Conservation (phyloP, 1,140 invertebrate species). For the Achroia grisella region DNA sequence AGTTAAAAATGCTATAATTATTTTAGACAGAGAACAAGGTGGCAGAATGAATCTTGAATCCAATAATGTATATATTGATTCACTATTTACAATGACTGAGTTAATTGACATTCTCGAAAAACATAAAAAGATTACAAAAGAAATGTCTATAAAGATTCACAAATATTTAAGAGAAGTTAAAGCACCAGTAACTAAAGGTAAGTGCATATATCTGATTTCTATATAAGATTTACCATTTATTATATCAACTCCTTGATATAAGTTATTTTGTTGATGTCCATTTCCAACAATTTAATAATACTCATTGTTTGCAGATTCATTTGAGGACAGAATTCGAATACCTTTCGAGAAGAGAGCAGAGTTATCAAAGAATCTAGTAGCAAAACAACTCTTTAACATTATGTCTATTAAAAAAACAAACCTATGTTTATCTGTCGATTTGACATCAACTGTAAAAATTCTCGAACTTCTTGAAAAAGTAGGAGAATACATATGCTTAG, state of each 20-base stretch:
- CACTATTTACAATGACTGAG: slow-evolving; percentile 79
- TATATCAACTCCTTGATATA: no score
- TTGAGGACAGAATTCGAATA: slow-evolving; percentile 70
- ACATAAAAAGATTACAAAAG: slow-evolving; percentile 76
- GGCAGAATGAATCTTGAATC: slow-evolving; percentile 81
- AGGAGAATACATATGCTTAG: slow-evolving; percentile 89
- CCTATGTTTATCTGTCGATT: slow-evolving; percentile 90
- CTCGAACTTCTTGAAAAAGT: slow-evolving; percentile 83
- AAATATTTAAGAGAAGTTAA: slow-evolving; percentile 77
- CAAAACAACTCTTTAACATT: slow-evolving; percentile 82
- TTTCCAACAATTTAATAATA: no score
- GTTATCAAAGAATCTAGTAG: slow-evolving; percentile 76
- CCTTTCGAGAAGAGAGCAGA: slow-evolving; percentile 75
- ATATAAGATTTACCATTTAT: no score
- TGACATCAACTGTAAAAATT: slow-evolving; percentile 79
- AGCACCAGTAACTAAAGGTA: slow-evolving; percentile 46
- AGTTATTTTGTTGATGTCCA: no score
- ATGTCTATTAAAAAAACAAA: slow-evolving; percentile 91
- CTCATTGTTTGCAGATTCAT: neutral
- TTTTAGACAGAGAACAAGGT: slow-evolving; percentile 96
- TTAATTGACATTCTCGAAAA: slow-evolving; percentile 80
- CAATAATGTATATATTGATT: slow-evolving; percentile 82
- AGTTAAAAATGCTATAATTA: slow-evolving; percentile 87
- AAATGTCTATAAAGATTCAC: slow-evolving; percentile 75
- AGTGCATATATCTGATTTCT: neutral